Base-by-base conservation (phyloP, 1,140 invertebrate species). In the Acromyrmex echinatior region DNA sequence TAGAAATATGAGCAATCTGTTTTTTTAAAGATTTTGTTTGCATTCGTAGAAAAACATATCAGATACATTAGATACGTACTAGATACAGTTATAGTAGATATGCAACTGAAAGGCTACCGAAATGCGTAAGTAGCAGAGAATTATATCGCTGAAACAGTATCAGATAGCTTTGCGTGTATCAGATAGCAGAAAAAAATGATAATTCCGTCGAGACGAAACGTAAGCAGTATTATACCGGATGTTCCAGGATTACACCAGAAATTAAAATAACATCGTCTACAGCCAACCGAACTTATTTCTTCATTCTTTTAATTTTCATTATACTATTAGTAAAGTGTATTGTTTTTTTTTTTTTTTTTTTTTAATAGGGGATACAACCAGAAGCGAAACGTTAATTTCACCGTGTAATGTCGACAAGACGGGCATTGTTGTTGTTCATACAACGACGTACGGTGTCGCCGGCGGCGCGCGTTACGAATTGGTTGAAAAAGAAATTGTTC, bases 401-500 rank as follows among this genome's bases (percentile, higher is more conserved):
- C 14, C 70, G 21, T 45, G 80, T 74, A 63, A 63, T 62, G 70
- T 70, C 28, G 68, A 74, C 80, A 84, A 84, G 80, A 76, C 70
- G 45, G 18, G 56, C 56, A 62, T 76, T 56, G 80, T 84, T 84
- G 70, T 65, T 76, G 79, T 49, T 84, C 70, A 45, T 51, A 16
- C 70, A 35, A 74, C 39, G 80, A 74, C 70, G 70, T 28, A 74
- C 70, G 39, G 39, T 65, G 70, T 76, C 80, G 80, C 80, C 70
- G 56, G 70, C 80, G 80, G 80, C 82, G 35, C 53, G 80, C 82
- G 35, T 79, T 53, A 2, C 51, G 58, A 16, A n/a, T 49, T 28
- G 49, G 68, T 56, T 81, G 60, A 87, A 73, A 66, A 87, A 79
- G 58, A 62, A 56, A 63, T 65, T 74, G 71, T 71, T 77, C 68